These are phyloP conservation scores for Taphrorychus bicolor DNA, from an alignment of 2,888 invertebrate species.

Conservation along the genomic window DNA sequence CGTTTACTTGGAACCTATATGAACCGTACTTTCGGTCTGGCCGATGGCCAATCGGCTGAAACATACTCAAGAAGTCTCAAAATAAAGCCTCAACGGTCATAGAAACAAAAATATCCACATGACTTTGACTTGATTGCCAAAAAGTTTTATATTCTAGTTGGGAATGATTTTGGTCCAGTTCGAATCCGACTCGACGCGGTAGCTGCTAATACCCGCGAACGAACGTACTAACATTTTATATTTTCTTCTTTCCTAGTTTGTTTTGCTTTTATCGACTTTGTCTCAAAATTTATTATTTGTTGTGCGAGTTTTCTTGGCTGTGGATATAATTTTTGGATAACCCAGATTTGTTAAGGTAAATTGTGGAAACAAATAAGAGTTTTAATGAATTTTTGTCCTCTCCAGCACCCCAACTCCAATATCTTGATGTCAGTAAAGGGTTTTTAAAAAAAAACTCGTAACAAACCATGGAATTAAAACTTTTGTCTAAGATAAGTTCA, in stretches of 20 bases:
- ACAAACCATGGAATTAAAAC: too few relatives aligned
- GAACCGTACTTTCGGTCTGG: not conserved
- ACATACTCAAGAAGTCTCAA: not conserved
- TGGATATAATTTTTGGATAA: too few relatives aligned
- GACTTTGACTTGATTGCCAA: constrained; percentile 45
- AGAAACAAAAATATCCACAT: constrained; percentile 48
- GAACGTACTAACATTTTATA: constrained; percentile 19
- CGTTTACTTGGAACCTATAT: not conserved
- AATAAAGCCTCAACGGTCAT: constrained; percentile 44
- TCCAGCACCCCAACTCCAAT: too few relatives aligned
- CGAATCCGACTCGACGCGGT: constrained; percentile 38
- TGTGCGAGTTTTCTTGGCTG: too few relatives aligned
- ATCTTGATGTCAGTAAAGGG: too few relatives aligned
- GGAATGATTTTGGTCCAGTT: constrained; percentile 12
- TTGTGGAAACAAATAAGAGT: too few relatives aligned
- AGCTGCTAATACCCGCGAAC: constrained; percentile 7
- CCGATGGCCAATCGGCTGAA: not conserved
- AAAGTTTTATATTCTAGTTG: constrained; percentile 44
- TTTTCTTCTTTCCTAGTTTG: constrained; percentile 12
- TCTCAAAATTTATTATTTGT: not conserved
- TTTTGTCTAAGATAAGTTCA: too few relatives aligned
- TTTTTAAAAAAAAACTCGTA: too few relatives aligned
- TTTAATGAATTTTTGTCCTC: too few relatives aligned
- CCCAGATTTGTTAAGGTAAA: too few relatives aligned
- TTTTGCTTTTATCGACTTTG: not conserved